Evolutionary conservation across 2,888 invertebrate genomes (phyloP).

Genomic region (Ferrisia virgata): DNA sequence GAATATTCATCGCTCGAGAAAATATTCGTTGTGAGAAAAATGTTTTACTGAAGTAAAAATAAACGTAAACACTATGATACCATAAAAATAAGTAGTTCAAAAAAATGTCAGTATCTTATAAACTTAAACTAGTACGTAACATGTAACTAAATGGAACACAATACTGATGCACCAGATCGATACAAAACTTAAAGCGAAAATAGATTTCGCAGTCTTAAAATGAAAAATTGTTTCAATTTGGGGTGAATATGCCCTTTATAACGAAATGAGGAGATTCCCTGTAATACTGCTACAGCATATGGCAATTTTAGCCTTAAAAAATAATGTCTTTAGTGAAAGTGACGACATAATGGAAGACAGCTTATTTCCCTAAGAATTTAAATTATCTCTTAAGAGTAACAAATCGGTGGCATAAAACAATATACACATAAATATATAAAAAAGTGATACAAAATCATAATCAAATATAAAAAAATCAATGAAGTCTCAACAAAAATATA

Average conservation of each 20-base stretch:
- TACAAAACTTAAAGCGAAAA: not conserved
- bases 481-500: not conserved
- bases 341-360: not conserved
- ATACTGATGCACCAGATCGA: not conserved
- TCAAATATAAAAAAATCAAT: not conserved
- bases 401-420: not conserved
- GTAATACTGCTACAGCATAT: not conserved
- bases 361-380: not conserved
- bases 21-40: conserved; percentile 4
- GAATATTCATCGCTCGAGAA: not conserved
- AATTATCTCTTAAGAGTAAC: not conserved
- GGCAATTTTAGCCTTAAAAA: not conserved
- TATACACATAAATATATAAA: not conserved
- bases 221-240: not conserved
- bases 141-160: not conserved
- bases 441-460: not conserved
- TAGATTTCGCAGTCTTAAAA: not conserved
- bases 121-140: not conserved
- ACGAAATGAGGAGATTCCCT: not conserved
- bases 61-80: not conserved
- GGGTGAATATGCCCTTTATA: not conserved
- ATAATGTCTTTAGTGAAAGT: conserved; percentile 19
- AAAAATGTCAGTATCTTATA: not conserved
- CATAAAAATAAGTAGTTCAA: not conserved
- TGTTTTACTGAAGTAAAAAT: not conserved